Percentiles rank a stretch among this genome's conserved stretches.
Conservation (phyloP, 2,113 vertebrate genomes). For the Strix uralensis region DNA sequence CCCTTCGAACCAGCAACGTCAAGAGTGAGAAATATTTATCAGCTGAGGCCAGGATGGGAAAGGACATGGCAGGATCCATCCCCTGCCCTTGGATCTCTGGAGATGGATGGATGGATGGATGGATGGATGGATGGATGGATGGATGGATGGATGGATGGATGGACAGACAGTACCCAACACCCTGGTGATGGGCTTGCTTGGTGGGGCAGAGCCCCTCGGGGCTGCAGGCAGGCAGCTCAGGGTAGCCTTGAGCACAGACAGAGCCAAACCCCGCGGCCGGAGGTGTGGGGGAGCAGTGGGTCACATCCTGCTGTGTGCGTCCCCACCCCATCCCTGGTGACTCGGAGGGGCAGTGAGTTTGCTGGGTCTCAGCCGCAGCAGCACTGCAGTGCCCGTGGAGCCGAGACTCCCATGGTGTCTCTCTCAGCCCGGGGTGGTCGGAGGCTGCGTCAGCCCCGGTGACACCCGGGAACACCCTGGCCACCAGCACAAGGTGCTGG, state of each 20-base stretch:
- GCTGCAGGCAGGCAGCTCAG: neutral
- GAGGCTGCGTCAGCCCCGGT: slow-evolving; percentile 20
- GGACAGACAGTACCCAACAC: neutral
- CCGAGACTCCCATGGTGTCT: neutral
- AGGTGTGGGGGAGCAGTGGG: neutral
- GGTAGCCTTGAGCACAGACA: neutral
- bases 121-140: rapidly evolving
- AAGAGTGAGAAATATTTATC: rapidly evolving
- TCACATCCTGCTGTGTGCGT: neutral
- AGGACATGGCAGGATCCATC: rapidly evolving
- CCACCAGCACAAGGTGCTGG: slow-evolving; percentile 52
- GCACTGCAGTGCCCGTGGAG: rapidly evolving
- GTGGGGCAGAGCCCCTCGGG: neutral
- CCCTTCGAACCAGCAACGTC: neutral
- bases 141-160: too few species aligned
- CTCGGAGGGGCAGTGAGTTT: neutral
- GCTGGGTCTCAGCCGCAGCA: neutral
- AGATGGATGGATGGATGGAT: neutral
- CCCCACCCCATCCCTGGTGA: neutral
- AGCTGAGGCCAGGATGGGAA: neutral
- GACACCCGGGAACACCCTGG: slow-evolving; percentile 49
- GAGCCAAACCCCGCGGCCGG: rapidly evolving
- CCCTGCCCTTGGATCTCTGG: neutral
- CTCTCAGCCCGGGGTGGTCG: rapidly evolving
- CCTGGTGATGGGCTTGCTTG: neutral